phyloP scores from a whole-genome alignment of 2,113 vertebrate genomes.

The Albula glossodonta region DNA sequence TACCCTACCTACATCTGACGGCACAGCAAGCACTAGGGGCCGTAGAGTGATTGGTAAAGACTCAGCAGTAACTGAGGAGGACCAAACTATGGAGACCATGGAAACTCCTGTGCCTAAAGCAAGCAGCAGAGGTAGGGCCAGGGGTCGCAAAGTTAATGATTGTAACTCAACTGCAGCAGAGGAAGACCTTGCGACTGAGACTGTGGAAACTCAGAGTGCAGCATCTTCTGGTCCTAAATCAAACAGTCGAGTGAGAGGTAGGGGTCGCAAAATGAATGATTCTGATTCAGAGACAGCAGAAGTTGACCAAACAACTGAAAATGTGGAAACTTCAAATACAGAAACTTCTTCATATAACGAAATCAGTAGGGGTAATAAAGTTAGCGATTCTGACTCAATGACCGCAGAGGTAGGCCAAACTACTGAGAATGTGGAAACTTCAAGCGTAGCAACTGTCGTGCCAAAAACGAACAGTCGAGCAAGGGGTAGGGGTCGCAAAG shows the following conservation, averaged over 20 bases:
- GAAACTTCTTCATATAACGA: not conserved
- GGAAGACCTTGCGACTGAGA: not conserved
- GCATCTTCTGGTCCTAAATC: not conserved
- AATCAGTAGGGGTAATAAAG: slow-evolving; percentile 2
- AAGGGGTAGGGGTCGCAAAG: slow-evolving; percentile 14
- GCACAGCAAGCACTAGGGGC: slow-evolving; percentile 52
- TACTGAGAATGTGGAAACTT: slow-evolving; percentile 13
- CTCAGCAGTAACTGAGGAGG: not conserved
- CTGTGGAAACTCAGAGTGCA: not conserved
- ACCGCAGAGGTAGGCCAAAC: slow-evolving; percentile 19
- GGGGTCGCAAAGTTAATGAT: not conserved
- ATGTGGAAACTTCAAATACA: not conserved
- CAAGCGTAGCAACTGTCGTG: not conserved
- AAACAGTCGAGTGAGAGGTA: slow-evolving; percentile 17
- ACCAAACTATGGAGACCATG: not conserved
- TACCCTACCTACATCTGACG: not conserved
- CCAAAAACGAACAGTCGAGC: not conserved
- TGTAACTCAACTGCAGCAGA: not conserved
- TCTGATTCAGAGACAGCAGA: slow-evolving; percentile 12
- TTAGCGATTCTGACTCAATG: not conserved
- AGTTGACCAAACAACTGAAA: slow-evolving; percentile 23
- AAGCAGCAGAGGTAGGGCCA: slow-evolving; percentile 11
- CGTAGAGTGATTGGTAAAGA: not conserved
- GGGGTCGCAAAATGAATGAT: not conserved
- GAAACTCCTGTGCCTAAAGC: not conserved